phyloP scores from a whole-genome alignment of 1,140 invertebrate species.

The Ladona fulva region DNA sequence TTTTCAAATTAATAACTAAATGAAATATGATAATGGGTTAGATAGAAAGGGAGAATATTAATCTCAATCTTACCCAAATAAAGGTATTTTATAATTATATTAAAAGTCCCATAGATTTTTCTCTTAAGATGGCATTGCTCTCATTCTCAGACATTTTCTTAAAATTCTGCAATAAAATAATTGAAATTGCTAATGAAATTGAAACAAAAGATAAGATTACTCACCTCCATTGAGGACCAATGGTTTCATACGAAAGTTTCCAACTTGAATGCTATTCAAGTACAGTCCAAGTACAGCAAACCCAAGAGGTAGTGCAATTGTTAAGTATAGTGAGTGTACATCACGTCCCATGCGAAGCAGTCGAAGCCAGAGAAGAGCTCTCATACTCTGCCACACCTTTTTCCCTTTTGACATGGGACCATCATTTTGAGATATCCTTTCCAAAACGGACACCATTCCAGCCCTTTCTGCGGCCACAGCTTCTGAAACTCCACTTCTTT shows the following conservation, averaged over 20 bases:
- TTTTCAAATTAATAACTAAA: no score
- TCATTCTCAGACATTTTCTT: no score
- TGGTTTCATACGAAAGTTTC: slow-evolving; percentile 50
- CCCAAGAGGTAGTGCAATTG: slow-evolving; percentile 50
- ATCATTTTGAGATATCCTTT: background rate
- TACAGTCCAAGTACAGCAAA: slow-evolving; percentile 57
- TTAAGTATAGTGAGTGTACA: slow-evolving; percentile 49
- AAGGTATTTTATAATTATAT: no score
- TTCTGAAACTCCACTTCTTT: background rate
- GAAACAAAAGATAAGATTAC: no score
- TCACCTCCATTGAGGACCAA: slow-evolving; percentile 43
- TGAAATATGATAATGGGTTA: no score
- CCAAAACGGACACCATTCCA: background rate
- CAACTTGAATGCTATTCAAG: slow-evolving; percentile 52
- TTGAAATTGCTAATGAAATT: no score
- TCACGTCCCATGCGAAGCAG: slow-evolving; percentile 45
- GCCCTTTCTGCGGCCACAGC: background rate
- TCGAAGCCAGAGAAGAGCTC: slow-evolving; percentile 44
- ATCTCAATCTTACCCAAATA: no score
- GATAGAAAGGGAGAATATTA: no score
- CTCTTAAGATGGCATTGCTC: no score
- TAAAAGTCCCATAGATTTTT: no score
- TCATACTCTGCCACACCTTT: slow-evolving; percentile 41
- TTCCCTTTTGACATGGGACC: slow-evolving; percentile 27
- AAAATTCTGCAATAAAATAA: no score